Conservation (phyloP, 2,797 vertebrate species). For the Takifugu ocellatus region DNA sequence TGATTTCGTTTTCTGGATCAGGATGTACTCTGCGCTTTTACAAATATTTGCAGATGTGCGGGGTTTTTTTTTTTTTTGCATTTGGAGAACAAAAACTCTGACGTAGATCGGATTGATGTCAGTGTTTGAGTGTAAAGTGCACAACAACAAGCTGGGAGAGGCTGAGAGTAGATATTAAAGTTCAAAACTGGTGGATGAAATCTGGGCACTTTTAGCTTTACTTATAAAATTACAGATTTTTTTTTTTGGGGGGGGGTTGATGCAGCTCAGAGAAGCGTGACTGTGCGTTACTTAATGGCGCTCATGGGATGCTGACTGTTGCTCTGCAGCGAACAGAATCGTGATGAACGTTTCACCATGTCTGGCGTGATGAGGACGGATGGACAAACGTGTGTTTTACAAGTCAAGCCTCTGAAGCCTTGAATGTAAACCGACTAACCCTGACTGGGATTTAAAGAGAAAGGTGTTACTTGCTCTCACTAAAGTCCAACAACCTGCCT, state of each 20-base stretch:
- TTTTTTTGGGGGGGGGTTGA: constrained; percentile 12
- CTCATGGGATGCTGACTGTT: constrained; percentile 42
- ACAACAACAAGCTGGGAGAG: background rate
- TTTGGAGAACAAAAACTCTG: no score
- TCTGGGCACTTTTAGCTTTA: no score
- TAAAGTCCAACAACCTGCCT: background rate
- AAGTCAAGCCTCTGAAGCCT: background rate
- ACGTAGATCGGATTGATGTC: no score
- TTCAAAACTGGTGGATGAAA: background rate
- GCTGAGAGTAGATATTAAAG: background rate
- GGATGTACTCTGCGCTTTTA: background rate
- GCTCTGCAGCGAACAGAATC: constrained; percentile 23
- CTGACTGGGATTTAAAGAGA: no score
- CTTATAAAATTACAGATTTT: background rate
- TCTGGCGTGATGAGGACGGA: constrained; percentile 11
- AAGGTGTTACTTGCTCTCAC: no score
- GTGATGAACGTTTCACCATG: constrained; percentile 16
- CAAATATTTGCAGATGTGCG: background rate
- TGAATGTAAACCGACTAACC: background rate
- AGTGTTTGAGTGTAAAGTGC: background rate
- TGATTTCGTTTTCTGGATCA: no score
- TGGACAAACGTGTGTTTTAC: background rate
- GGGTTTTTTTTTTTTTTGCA: constrained; percentile 5
- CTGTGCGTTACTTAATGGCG: constrained; percentile 42
- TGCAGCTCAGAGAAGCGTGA: constrained; percentile 27